These are phyloP conservation scores for Lycia hirtaria DNA, from an alignment of 2,888 invertebrate genomes.

Conservation along the genomic window DNA sequence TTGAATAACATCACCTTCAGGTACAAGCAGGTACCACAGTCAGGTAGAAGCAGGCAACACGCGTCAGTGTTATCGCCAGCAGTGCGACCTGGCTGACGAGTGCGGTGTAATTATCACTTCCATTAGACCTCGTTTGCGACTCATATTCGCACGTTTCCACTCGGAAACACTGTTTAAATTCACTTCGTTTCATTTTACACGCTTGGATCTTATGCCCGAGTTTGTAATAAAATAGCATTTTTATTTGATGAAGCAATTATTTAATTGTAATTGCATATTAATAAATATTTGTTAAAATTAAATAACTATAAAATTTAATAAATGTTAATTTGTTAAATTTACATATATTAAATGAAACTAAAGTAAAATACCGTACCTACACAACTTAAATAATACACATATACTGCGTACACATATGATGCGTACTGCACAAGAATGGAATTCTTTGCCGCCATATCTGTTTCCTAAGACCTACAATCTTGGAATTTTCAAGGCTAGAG, in stretches of 20 bases:
- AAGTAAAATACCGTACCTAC: too few relatives aligned
- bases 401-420: too few relatives aligned
- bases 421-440: too few relatives aligned
- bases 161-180: slow-evolving; percentile 44
- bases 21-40: too few relatives aligned
- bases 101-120: slow-evolving; percentile 59
- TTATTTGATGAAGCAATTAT: background rate
- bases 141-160: slow-evolving; percentile 56
- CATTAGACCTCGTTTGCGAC: slow-evolving; percentile 60
- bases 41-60: background rate
- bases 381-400: too few relatives aligned
- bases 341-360: too few relatives aligned
- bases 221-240: background rate
- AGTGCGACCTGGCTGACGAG: slow-evolving; percentile 41
- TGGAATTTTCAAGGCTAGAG: too few relatives aligned
- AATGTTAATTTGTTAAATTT: too few relatives aligned
- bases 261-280: too few relatives aligned
- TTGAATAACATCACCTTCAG: too few relatives aligned
- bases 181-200: slow-evolving; percentile 21
- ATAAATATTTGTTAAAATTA: background rate
- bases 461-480: too few relatives aligned
- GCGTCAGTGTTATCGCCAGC: background rate
- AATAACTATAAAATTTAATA: background rate
- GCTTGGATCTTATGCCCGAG: background rate
- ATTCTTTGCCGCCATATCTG: too few relatives aligned